Conservation (phyloP, 2,113 vertebrate species). For the Paedocypris sp. region DNA sequence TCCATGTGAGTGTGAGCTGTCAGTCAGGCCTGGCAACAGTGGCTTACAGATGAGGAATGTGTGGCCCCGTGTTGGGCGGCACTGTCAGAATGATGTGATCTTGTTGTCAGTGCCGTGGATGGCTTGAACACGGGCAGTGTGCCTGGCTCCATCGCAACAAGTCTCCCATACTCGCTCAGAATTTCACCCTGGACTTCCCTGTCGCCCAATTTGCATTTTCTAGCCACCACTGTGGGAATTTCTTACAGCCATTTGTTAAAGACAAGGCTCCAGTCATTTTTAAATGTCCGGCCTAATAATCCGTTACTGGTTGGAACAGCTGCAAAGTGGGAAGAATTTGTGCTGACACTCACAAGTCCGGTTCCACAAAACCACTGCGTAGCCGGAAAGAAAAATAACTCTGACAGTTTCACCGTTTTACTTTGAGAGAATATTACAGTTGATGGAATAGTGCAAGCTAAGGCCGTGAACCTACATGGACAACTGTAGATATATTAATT, state of each 20-base stretch:
- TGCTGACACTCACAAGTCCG: background rate
- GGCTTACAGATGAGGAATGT: slow-evolving; percentile 53
- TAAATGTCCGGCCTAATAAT: background rate
- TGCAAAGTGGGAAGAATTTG: background rate
- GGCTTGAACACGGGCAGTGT: slow-evolving; percentile 20
- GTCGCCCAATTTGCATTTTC: too few species aligned
- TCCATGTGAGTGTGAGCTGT: slow-evolving; percentile 45
- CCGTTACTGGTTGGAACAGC: background rate
- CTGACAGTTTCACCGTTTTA: slow-evolving; percentile 1
- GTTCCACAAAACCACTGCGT: background rate
- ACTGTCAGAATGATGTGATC: slow-evolving; percentile 63
- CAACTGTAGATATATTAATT: slow-evolving; percentile 5
- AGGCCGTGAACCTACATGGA: background rate
- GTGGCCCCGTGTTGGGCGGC: slow-evolving; percentile 49
- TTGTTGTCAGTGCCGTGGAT: slow-evolving; percentile 42
- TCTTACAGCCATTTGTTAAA: background rate
- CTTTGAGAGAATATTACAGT: background rate
- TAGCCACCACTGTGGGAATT: background rate
- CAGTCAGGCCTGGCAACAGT: slow-evolving; percentile 49
- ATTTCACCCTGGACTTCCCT: background rate
- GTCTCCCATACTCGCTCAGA: background rate
- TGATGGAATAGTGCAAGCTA: slow-evolving; percentile 2
- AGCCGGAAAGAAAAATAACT: background rate
- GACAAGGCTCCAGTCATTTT: background rate
- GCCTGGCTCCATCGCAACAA: background rate